These are phyloP conservation scores for Epinephelus awoara DNA, from an alignment of 2,797 vertebrate species.

Conservation along the genomic window DNA sequence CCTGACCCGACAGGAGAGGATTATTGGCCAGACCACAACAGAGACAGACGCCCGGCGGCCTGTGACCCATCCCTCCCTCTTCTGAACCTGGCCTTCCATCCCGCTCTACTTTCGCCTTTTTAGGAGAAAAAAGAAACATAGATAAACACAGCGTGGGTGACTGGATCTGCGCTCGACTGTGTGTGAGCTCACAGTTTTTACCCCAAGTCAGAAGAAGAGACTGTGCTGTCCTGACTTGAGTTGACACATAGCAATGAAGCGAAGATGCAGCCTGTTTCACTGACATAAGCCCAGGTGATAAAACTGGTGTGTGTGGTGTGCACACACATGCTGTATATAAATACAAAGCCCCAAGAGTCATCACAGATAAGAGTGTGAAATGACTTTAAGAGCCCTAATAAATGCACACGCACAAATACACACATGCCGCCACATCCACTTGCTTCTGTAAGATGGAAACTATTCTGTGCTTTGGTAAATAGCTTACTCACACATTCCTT, in stretches of 20 bases:
- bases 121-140: conserved; percentile 50
- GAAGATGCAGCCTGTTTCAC: conserved; percentile 1
- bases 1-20: conserved; percentile 16
- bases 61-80: conserved; percentile 48
- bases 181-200: conserved; percentile 23
- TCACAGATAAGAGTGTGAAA: conserved; percentile 9
- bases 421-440: conserved; percentile 20
- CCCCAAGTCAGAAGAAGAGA: background rate
- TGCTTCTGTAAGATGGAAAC: conserved; percentile 46
- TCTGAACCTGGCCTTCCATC: conserved; percentile 32
- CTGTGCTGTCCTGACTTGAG: background rate
- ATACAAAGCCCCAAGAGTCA: background rate
- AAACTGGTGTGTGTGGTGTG: background rate
- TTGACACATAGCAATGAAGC: conserved; percentile 4
- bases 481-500: conserved; percentile 51
- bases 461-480: conserved; percentile 50
- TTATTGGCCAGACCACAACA: conserved; percentile 61
- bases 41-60: conserved; percentile 35
- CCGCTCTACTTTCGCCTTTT: conserved; percentile 58
- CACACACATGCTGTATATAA: conserved; percentile 7
- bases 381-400: background rate
- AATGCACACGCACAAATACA: conserved; percentile 20
- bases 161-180: background rate
- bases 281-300: conserved; percentile 1
- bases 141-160: conserved; percentile 27